Conservation (phyloP, 2,888 invertebrate genomes). For the Amphiduros pacificus region DNA sequence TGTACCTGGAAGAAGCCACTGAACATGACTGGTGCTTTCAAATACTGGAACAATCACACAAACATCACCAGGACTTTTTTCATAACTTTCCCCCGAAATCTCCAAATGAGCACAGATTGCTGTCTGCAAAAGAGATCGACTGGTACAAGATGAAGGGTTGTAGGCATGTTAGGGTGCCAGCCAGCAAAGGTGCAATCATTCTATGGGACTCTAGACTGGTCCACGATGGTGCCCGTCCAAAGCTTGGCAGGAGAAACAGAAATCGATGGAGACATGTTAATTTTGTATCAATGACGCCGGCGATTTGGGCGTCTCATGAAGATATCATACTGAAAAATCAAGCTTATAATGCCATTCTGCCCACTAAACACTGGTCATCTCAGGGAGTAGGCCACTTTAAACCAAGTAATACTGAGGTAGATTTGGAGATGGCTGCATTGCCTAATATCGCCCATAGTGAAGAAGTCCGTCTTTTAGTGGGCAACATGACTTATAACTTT, state of each 20-base stretch:
- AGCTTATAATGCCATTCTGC: slow-evolving; percentile 35
- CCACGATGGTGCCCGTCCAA: slow-evolving; percentile 47
- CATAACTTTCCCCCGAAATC: too few species aligned
- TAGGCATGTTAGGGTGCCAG: slow-evolving; percentile 36
- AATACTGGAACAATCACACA: slow-evolving; percentile 36
- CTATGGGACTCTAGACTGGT: slow-evolving; percentile 50
- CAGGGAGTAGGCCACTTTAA: slow-evolving; percentile 33
- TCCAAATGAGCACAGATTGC: too few species aligned
- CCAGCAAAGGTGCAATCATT: slow-evolving; percentile 46
- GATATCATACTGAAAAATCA: slow-evolving; percentile 37
- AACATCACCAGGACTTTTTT: slow-evolving; percentile 30
- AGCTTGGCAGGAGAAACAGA: slow-evolving; percentile 33
- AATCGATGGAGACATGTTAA: slow-evolving; percentile 46
- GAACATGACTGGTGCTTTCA: slow-evolving; percentile 32
- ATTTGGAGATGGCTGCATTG: too few species aligned
- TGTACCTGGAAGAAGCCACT: slow-evolving; percentile 38
- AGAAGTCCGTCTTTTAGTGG: slow-evolving; percentile 27
- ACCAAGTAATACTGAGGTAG: neutral
- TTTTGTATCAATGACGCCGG: slow-evolving; percentile 49
- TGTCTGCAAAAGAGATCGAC: slow-evolving; percentile 32
- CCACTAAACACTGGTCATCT: slow-evolving; percentile 46
- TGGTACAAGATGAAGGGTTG: slow-evolving; percentile 37
- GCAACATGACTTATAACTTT: slow-evolving; percentile 20
- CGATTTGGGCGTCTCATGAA: slow-evolving; percentile 38
- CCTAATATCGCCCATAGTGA: slow-evolving; percentile 33